Conservation (phyloP, 2,888 invertebrate species). For the Lycaena phlaeas region DNA sequence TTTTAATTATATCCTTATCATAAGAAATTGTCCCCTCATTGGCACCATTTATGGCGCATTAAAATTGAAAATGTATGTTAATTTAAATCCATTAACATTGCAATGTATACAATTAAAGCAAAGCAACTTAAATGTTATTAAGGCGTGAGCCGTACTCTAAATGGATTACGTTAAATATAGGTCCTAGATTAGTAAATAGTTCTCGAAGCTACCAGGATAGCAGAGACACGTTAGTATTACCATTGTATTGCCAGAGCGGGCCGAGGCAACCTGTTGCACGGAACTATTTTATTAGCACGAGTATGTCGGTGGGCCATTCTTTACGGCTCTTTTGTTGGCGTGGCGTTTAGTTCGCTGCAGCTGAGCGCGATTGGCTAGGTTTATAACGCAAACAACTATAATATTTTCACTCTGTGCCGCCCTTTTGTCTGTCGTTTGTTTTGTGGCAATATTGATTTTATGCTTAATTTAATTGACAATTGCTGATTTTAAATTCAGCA, state of each 20-base stretch:
- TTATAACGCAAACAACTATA: slow-evolving; percentile 51
- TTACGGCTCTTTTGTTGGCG: slow-evolving; percentile 66
- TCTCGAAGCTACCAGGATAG: slow-evolving; percentile 26
- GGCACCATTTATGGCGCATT: too few relatives aligned
- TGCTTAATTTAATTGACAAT: slow-evolving; percentile 1
- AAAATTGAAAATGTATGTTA: too few relatives aligned
- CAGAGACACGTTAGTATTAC: slow-evolving; percentile 36
- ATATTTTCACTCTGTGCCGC: slow-evolving; percentile 44
- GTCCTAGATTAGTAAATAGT: slow-evolving; percentile 7
- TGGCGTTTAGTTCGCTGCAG: slow-evolving; percentile 56
- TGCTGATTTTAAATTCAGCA: too few relatives aligned
- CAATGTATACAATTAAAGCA: background rate
- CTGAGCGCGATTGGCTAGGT: slow-evolving; percentile 55
- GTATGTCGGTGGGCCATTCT: slow-evolving; percentile 67
- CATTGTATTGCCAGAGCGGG: slow-evolving; percentile 51
- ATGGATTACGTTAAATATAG: slow-evolving; percentile 3
- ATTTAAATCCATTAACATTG: too few relatives aligned
- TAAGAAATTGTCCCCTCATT: too few relatives aligned
- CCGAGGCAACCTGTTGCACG: slow-evolving; percentile 56
- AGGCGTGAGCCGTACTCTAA: background rate
- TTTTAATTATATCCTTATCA: too few relatives aligned
- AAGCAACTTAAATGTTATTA: background rate
- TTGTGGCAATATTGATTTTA: slow-evolving; percentile 8
- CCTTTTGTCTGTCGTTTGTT: slow-evolving; percentile 31
- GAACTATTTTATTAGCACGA: slow-evolving; percentile 69